A percentile compares a stretch with the other conserved stretches of the same genome.
phyloP scores from a whole-genome alignment of 2,888 invertebrate genomes.

The Melitaea athalia region DNA sequence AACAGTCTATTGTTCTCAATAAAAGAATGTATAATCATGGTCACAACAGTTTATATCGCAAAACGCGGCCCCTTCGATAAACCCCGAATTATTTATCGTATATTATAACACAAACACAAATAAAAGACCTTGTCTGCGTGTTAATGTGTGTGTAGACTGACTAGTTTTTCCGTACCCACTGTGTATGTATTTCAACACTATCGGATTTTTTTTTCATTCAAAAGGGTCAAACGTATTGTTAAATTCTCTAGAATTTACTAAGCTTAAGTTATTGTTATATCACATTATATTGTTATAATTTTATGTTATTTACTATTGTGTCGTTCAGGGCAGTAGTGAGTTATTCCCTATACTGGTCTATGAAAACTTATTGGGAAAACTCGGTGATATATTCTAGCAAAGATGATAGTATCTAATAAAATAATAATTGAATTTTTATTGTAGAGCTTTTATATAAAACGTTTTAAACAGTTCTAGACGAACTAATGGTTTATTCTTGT shows the following conservation, averaged over 20 bases:
- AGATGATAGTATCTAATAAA: too few species aligned
- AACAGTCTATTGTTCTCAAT: background rate
- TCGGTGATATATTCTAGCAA: too few species aligned
- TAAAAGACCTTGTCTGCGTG: conserved; percentile 28
- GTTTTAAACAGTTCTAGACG: background rate
- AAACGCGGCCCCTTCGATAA: conserved; percentile 69
- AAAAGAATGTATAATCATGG: conserved; percentile 43
- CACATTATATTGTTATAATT: too few species aligned
- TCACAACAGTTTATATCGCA: conserved; percentile 54
- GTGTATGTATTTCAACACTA: conserved; percentile 22
- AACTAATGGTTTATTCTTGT: too few species aligned
- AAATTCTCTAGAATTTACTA: conserved; percentile 5
- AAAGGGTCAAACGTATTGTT: conserved; percentile 25
- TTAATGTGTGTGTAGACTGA: conserved; percentile 33
- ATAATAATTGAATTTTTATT: too few species aligned
- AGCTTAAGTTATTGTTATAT: too few species aligned
- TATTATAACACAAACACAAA: conserved; percentile 59
- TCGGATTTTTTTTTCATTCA: conserved; percentile 22
- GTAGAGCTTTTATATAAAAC: background rate
- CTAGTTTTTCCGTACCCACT: conserved; percentile 40
- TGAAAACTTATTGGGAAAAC: too few species aligned
- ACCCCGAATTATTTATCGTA: conserved; percentile 77
- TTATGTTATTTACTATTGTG: too few species aligned
- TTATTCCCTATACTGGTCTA: too few species aligned
- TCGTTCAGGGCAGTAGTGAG: too few species aligned